phyloP scores from a whole-genome alignment of 2,113 vertebrate genomes.

The Epinephelus lanceolatus region DNA sequence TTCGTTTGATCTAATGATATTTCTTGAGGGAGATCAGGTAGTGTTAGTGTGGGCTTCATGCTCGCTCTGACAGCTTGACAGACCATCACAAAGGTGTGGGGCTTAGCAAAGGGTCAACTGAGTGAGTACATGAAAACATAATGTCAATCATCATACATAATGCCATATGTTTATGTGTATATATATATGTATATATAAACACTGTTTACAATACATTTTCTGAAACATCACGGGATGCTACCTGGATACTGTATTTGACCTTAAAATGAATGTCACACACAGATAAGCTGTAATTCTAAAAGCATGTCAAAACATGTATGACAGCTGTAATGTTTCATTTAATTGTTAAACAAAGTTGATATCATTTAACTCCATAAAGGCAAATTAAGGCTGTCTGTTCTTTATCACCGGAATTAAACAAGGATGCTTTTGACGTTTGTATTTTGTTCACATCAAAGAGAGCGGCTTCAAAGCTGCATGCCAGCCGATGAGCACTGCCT shows the following conservation, averaged over 20 bases:
- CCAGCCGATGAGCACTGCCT: not conserved
- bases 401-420: conserved; percentile 12
- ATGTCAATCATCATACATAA: too few relatives aligned
- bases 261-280: not conserved
- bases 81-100: too few relatives aligned
- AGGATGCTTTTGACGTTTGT: conserved; percentile 3
- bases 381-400: conserved; percentile 8
- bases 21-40: too few relatives aligned
- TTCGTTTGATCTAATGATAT: too few relatives aligned
- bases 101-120: too few relatives aligned
- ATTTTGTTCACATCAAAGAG: conserved; percentile 29
- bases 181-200: too few relatives aligned
- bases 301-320: not conserved
- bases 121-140: too few relatives aligned
- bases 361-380: not conserved
- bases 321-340: not conserved
- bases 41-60: too few relatives aligned
- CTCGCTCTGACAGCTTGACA: too few relatives aligned
- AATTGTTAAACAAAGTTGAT: not conserved
- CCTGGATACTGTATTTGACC: not conserved
- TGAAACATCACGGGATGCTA: not conserved
- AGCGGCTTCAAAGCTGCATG: conserved; percentile 35
- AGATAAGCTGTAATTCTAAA: not conserved
- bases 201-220: too few relatives aligned
- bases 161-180: too few relatives aligned